Evolutionary conservation across 2,888 invertebrate species (phyloP).

Genomic region (Lepetodrilus schrolli): DNA sequence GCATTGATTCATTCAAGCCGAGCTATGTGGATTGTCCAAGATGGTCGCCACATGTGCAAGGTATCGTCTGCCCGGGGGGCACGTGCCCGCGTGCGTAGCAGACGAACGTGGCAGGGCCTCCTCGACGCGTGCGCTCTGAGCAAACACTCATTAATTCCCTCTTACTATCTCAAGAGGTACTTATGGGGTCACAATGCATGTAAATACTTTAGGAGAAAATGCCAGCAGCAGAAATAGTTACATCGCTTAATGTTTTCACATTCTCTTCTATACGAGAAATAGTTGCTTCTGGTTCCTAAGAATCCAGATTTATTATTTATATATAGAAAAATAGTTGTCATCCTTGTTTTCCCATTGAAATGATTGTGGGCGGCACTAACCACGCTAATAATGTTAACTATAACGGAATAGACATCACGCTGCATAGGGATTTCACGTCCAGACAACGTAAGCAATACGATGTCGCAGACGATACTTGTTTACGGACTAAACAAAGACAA

Average conservation of each 20-base stretch:
- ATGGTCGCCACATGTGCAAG: constrained; percentile 12
- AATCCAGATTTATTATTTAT: too few relatives aligned
- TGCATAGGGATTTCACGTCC: too few relatives aligned
- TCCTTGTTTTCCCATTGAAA: too few relatives aligned
- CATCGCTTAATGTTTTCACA: not conserved
- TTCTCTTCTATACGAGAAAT: not conserved
- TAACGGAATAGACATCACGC: too few relatives aligned
- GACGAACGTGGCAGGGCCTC: constrained; percentile 17
- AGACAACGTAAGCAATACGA: too few relatives aligned
- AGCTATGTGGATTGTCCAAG: not conserved
- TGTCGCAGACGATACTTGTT: not conserved
- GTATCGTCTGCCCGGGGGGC: constrained; percentile 19
- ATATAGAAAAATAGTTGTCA: too few relatives aligned
- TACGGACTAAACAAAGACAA: constrained; percentile 16
- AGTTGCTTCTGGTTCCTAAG: not conserved
- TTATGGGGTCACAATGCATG: constrained; percentile 5
- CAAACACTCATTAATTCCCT: constrained; percentile 24
- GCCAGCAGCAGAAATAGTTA: constrained; percentile 16
- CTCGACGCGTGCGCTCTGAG: constrained; percentile 10
- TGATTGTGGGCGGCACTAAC: too few relatives aligned
- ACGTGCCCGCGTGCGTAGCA: constrained; percentile 20
- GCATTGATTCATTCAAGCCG: constrained; percentile 23
- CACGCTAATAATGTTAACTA: too few relatives aligned
- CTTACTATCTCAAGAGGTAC: constrained; percentile 10
- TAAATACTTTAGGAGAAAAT: constrained; percentile 20